Evolutionary conservation across 2,797 vertebrate species (phyloP).

Genomic region (Tragopan temminckii): DNA sequence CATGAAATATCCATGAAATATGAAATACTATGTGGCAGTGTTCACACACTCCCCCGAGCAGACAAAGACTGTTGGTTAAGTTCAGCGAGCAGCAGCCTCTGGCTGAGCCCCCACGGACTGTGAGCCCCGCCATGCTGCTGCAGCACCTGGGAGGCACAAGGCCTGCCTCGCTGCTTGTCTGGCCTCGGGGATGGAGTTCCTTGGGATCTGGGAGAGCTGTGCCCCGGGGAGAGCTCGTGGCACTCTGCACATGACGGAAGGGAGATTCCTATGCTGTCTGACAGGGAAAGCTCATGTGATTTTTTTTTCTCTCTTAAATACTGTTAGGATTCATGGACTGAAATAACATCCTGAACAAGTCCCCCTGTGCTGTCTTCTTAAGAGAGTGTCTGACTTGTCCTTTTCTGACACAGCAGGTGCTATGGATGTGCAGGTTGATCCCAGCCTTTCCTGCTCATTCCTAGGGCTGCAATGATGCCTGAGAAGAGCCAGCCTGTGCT

Average conservation of each 20-base stretch:
- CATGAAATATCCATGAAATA: background rate
- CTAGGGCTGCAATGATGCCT: background rate
- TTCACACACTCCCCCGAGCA: background rate
- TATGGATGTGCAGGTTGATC: background rate
- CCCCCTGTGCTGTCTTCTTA: background rate
- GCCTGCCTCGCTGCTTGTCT: background rate
- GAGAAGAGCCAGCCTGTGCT: background rate
- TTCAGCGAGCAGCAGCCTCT: background rate
- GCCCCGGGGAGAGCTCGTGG: background rate
- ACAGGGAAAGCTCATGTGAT: background rate
- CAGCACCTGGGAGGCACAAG: background rate
- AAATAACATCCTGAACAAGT: constrained; percentile 31
- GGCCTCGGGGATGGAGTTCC: background rate
- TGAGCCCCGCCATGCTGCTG: background rate
- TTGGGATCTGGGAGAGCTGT: background rate
- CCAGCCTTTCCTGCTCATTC: background rate
- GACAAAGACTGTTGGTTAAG: background rate
- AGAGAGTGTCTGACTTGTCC: background rate
- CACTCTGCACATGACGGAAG: background rate
- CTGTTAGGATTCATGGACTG: background rate
- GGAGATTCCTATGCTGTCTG: background rate
- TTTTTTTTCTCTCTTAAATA: background rate
- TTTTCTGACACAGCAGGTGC: background rate
- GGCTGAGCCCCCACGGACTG: accelerated
- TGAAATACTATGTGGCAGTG: background rate